These are phyloP conservation scores for Xiphophorus maculatus DNA, from an alignment of 2,113 vertebrate species.

Conservation along the genomic window DNA sequence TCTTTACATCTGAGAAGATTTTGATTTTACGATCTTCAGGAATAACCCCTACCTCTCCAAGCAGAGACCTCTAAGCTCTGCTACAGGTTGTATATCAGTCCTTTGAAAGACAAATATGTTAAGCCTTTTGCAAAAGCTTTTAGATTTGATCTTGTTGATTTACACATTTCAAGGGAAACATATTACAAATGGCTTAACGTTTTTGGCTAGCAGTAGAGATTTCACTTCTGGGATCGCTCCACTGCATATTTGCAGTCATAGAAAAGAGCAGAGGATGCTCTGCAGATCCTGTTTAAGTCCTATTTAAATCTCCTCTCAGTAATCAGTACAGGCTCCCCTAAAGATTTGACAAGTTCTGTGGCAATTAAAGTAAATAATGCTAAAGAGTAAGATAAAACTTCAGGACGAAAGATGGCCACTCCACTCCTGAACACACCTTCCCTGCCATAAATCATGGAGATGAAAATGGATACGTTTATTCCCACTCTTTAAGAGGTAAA, in stretches of 20 bases:
- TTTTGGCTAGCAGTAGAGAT: not conserved
- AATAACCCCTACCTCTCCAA: not conserved
- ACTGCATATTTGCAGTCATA: not conserved
- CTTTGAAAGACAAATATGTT: not conserved
- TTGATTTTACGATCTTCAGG: too few relatives aligned
- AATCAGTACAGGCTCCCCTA: not conserved
- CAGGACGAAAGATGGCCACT: not conserved
- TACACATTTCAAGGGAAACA: not conserved
- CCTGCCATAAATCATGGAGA: too few relatives aligned
- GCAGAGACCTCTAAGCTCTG: not conserved
- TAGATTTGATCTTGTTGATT: not conserved
- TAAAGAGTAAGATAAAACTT: not conserved
- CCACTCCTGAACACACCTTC: too few relatives aligned
- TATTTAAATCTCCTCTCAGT: not conserved
- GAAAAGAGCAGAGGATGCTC: not conserved
- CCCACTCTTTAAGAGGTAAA: not conserved
- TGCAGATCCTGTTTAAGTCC: not conserved
- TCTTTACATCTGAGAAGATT: not conserved
- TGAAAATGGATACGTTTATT: too few relatives aligned
- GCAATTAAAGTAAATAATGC: not conserved
- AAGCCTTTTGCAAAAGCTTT: not conserved
- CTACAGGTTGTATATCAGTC: not conserved
- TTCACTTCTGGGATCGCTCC: not conserved
- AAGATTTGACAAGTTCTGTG: not conserved
- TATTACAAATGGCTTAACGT: not conserved